Percentiles rank a stretch among this genome's conserved stretches.
These are phyloP conservation scores for Meiosimyza platycephala DNA, from an alignment of 2,888 invertebrate species.

Conservation along the genomic window DNA sequence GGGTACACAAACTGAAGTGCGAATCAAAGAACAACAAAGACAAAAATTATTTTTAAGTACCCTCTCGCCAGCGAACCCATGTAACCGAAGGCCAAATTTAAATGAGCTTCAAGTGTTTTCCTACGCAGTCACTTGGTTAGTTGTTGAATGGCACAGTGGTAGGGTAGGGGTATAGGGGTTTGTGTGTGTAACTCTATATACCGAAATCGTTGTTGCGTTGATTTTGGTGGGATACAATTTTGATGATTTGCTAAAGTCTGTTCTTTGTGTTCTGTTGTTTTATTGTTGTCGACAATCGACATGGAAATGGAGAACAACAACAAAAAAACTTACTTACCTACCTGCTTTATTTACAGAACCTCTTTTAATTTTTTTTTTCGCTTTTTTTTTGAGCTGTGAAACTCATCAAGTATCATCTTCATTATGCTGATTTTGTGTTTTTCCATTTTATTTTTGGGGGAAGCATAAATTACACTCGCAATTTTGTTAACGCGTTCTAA, in stretches of 20 bases:
- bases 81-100: constrained; percentile 31
- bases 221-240: constrained; percentile 2
- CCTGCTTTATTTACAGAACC: constrained; percentile 23
- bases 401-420: constrained; percentile 20
- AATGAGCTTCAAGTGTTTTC: constrained; percentile 33
- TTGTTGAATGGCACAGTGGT: neutral
- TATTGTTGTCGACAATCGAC: constrained; percentile 6
- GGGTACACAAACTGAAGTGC: neutral
- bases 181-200: neutral
- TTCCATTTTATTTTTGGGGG: constrained; percentile 11
- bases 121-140: constrained; percentile 1
- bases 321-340: neutral
- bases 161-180: neutral
- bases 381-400: neutral
- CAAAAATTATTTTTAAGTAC: constrained; percentile 30
- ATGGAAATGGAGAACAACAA: neutral
- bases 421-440: constrained; percentile 19
- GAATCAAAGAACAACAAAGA: constrained; percentile 20
- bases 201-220: neutral
- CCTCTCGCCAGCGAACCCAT: constrained; percentile 1
- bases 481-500: neutral
- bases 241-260: constrained; percentile 4
- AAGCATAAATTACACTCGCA: constrained; percentile 15
- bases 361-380: neutral
- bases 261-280: neutral